These are phyloP conservation scores for Theristicus caerulescens DNA, from an alignment of 2,113 vertebrate genomes.

Conservation along the genomic window DNA sequence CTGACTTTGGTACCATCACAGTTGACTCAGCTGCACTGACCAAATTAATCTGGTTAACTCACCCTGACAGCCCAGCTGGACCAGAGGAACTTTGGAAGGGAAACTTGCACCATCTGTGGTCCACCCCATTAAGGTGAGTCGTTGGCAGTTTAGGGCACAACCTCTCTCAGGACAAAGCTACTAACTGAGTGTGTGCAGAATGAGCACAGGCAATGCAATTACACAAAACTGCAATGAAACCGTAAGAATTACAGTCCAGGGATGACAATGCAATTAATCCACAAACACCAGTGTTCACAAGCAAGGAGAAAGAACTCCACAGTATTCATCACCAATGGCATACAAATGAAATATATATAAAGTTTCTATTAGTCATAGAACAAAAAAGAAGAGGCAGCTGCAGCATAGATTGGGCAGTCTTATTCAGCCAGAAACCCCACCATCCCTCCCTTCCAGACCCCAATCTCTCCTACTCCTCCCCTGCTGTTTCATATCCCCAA, in stretches of 20 bases:
- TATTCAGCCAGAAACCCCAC: neutral
- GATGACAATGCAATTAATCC: neutral
- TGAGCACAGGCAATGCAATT: neutral
- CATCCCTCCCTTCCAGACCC: neutral
- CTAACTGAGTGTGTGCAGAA: neutral
- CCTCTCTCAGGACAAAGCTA: neutral
- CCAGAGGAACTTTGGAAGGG: neutral
- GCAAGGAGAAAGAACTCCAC: neutral
- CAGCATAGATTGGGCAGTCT: neutral
- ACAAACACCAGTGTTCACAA: neutral
- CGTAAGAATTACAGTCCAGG: neutral
- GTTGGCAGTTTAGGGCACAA: neutral
- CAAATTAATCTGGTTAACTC: neutral
- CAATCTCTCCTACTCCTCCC: neutral
- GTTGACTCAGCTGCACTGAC: neutral
- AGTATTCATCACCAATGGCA: neutral
- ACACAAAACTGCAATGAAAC: neutral
- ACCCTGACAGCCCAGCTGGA: neutral
- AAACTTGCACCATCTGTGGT: neutral
- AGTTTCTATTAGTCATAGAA: neutral
- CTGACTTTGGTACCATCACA: neutral
- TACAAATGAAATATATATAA: neutral
- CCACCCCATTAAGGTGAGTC: neutral
- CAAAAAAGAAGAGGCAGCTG: neutral
- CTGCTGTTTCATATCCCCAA: neutral